Percentiles rank a stretch among this genome's conserved stretches.
These are phyloP conservation scores for Acanthis flammea DNA, from an alignment of 2,797 vertebrate species.

Conservation along the genomic window DNA sequence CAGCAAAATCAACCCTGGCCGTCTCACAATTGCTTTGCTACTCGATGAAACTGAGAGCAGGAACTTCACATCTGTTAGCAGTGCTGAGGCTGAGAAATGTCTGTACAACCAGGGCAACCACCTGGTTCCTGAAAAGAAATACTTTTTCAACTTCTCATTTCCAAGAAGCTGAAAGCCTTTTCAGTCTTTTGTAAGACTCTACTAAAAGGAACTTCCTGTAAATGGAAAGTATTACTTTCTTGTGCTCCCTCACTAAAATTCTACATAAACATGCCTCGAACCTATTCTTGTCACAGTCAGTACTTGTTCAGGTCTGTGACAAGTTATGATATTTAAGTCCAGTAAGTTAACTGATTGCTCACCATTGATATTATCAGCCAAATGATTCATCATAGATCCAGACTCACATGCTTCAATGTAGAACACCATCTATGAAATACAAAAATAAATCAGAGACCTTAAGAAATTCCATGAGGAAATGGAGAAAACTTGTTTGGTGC, in stretches of 20 bases:
- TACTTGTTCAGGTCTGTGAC: neutral
- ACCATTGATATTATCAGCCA: conserved; percentile 88
- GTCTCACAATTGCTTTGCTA: neutral
- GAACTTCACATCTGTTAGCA: neutral
- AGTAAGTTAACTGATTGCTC: conserved; percentile 44
- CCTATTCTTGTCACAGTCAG: neutral
- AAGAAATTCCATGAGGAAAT: neutral
- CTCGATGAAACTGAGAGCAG: neutral
- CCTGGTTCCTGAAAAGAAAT: neutral
- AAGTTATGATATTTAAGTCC: neutral
- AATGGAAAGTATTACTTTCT: neutral
- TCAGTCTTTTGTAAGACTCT: neutral
- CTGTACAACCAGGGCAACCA: neutral
- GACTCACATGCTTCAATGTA: conserved; percentile 98
- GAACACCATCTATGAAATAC: conserved; percentile 88
- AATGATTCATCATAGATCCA: conserved; percentile 93
- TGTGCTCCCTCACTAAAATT: neutral
- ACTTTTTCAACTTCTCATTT: neutral
- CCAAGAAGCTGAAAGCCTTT: neutral
- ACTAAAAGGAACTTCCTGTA: neutral
- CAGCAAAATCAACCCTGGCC: neutral
- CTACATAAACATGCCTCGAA: neutral
- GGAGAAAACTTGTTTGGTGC: neutral
- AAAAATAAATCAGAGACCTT: neutral
- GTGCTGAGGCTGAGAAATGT: neutral